Evolutionary conservation across 2,888 invertebrate species (phyloP), one percentile per base, ranked within the genome.

Genomic region (Lasioglossum pauxillum): DNA sequence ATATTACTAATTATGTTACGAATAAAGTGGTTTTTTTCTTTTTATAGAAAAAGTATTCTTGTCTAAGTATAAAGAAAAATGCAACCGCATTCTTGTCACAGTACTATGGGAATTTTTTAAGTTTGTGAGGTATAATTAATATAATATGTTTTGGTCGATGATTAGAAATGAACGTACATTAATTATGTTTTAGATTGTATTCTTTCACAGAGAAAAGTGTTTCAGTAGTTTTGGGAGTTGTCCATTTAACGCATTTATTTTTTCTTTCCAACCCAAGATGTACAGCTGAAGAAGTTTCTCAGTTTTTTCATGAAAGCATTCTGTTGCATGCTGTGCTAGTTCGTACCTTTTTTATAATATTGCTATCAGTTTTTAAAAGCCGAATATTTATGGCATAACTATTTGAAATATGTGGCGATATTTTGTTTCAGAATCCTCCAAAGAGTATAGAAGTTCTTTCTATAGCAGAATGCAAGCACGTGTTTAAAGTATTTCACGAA

Each of bases 381-480:
- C 60, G 41, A 27, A 8, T 46, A 16, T n/a, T 44, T 44, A 72
- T 44, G 3, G 3, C 16, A 7, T 7, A 27, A 27, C 7, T 44
- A 31, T 27, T 72, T 27, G 1, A 44, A 27, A 4, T 16, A 35
- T 35, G 44, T 69, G 19, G 5, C 16, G 64, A 75, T 81, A 57
- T 83, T 76, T 57, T 73, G 80, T 89, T 84, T 83, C 84, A 94
- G 94, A 85, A 94, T 86, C 93, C 94, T 64, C 93, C 93, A 35
- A 88, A 93, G 82, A 92, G 92, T 75, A 81, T 89, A 46, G 92
- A 93, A 89, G 79, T 94, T 83, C 94, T 94, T 77, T 91, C 90
- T 7, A 87, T 90, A 19, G 75, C 74, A 46, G 91, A 95, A 82
- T 91, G 92, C 77, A 90, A 91, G 74, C 80, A 87, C 41, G 84